Evolutionary conservation across 2,113 vertebrate species (phyloP).

Genomic region (Archocentrus centrarchus): DNA sequence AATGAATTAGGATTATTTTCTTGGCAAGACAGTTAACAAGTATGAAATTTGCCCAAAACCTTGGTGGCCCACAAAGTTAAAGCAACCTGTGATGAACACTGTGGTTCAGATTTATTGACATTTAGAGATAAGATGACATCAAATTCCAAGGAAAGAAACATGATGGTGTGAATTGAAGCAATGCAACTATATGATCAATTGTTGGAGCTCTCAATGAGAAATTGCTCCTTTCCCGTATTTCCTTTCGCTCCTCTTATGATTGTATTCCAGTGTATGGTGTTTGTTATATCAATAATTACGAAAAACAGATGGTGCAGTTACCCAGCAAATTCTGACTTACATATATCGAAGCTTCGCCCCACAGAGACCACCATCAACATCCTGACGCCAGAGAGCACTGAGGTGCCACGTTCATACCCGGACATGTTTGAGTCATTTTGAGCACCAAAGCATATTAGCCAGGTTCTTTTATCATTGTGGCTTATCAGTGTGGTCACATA

Average conservation of each 20-base stretch:
- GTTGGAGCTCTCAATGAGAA: neutral
- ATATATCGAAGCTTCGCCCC: neutral
- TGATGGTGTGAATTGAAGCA: neutral
- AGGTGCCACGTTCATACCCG: rapidly evolving
- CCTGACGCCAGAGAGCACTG: neutral
- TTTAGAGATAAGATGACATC: neutral
- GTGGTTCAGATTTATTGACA: neutral
- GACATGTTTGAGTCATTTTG: neutral
- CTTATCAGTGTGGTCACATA: neutral
- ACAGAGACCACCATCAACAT: neutral
- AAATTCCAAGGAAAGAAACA: neutral
- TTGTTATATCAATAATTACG: neutral
- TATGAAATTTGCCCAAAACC: neutral
- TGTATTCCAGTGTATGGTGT: too few species aligned
- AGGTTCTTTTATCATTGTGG: neutral
- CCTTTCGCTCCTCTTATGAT: too few species aligned
- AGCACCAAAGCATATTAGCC: neutral
- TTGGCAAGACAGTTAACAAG: neutral
- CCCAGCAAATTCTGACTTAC: neutral
- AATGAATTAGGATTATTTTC: neutral
- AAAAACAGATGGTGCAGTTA: neutral
- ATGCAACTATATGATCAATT: neutral
- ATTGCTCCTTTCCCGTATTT: neutral
- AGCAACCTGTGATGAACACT: neutral
- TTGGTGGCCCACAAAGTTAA: neutral